phyloP scores from a whole-genome alignment of 2,113 vertebrate genomes.

The Daphoenositta chrysoptera region DNA sequence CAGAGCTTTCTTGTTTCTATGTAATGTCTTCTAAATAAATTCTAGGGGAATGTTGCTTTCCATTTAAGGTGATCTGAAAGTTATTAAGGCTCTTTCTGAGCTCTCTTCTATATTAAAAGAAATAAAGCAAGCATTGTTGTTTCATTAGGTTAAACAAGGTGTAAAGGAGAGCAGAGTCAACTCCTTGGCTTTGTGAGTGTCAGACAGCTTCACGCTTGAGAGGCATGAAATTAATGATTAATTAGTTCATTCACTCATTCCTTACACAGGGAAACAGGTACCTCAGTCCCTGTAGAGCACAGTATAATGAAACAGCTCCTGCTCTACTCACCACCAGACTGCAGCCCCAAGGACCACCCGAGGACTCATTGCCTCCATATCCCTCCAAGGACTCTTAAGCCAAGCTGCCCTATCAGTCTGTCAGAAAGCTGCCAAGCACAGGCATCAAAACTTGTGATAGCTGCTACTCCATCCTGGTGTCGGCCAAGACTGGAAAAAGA shows the following conservation, averaged over 20 bases:
- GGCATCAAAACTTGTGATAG: background rate
- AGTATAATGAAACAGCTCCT: background rate
- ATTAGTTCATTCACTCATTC: constrained; percentile 7
- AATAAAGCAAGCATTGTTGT: background rate
- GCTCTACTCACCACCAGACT: background rate
- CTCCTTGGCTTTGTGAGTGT: background rate
- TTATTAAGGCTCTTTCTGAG: background rate
- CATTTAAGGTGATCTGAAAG: background rate
- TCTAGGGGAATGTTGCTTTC: background rate
- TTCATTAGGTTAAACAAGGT: constrained; percentile 14
- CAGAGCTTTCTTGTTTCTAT: background rate
- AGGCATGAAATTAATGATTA: constrained; percentile 39
- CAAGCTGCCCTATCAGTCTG: accelerated
- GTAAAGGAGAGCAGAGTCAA: background rate
- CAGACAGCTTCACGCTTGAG: constrained; percentile 15
- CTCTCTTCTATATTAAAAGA: background rate
- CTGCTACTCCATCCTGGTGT: background rate
- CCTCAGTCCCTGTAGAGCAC: background rate
- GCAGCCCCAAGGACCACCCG: background rate
- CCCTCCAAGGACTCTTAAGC: background rate
- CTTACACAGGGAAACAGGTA: background rate
- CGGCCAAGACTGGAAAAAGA: background rate
- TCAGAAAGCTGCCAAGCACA: background rate
- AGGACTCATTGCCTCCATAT: background rate
- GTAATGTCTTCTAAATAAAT: background rate